Evolutionary conservation across 2,888 invertebrate species (phyloP).

Genomic region (Scaptomyza caliginosa): DNA sequence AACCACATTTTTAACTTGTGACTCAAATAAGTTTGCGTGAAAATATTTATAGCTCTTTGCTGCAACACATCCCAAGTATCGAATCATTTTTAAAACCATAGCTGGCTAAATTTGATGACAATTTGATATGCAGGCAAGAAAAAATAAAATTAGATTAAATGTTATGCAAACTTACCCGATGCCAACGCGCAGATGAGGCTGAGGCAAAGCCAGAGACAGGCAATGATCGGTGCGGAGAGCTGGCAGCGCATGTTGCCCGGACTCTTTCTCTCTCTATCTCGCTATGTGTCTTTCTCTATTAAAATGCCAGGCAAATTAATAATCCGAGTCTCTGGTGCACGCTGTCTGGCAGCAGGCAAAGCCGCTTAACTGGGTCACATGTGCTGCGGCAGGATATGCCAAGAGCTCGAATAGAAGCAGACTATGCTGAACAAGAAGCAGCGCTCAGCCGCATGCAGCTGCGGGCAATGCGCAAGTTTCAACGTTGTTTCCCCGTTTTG

Average conservation of each 20-base stretch:
- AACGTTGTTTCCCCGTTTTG: slow-evolving; percentile 1
- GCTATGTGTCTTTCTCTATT: slow-evolving; percentile 31
- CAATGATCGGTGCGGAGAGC: slow-evolving; percentile 46
- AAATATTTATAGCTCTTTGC: not conserved
- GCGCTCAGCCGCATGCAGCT: slow-evolving; percentile 40
- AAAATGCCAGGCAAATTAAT: slow-evolving; percentile 69
- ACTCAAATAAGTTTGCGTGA: not conserved
- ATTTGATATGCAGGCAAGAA: slow-evolving; percentile 49
- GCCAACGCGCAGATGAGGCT: slow-evolving; percentile 35
- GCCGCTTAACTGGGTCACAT: slow-evolving; percentile 74
- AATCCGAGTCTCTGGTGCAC: slow-evolving; percentile 46
- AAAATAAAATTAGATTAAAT: slow-evolving; percentile 30
- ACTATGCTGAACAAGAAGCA: not conserved
- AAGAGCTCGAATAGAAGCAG: slow-evolving; percentile 9
- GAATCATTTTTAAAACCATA: slow-evolving; percentile 47
- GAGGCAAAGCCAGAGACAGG: slow-evolving; percentile 22
- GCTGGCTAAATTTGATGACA: slow-evolving; percentile 12
- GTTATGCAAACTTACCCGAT: slow-evolving; percentile 65
- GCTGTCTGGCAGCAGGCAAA: slow-evolving; percentile 31
- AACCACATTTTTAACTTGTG: not conserved
- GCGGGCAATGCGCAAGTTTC: slow-evolving; percentile 34
- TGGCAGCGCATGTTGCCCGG: slow-evolving; percentile 51
- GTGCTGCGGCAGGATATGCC: slow-evolving; percentile 40
- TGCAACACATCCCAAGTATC: slow-evolving; percentile 25
- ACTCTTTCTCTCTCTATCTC: not conserved